Evolutionary conservation across 2,797 vertebrate genomes (phyloP), one percentile per base, ranked within the genome.

Genomic region (Coendou prehensilis): DNA sequence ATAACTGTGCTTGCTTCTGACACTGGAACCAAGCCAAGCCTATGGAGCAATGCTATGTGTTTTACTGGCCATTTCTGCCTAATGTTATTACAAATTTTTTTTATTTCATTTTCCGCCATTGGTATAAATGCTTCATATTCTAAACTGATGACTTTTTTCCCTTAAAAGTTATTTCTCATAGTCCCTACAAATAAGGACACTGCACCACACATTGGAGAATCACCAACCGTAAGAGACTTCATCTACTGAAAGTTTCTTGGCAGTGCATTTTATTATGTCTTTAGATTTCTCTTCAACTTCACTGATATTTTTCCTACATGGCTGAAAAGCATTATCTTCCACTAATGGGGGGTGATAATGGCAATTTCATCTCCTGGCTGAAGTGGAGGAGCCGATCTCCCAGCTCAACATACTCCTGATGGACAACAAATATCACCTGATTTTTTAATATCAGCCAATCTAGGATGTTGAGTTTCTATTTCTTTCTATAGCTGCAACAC

Each of bases 361-460:
- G 99, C 99, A n/a, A 99, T 98, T 98, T 99, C 99, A 90, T 99
- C 99, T 37, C 99, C 99, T 3, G 99, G 97, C 5, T 97, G 98
- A 85, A 99, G 98, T 96, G 97, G 93, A 99, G 93, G 6, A 98
- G 93, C 93, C 99, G 99, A 94, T 99, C 98, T 64, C 99, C 99
- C n/a, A 99, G 98, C 86, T 57, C 56, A 7, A 99, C 99, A 98
- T 99, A 99, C 95, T 99, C 99, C 90, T 99, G 99, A 76, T 98
- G 98, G 87, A 99, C 99, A 5, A 99, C 99, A 97, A 99, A 97
- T 69, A 99, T 98, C 90, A 99, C 98, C 80, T 99, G 99, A 97
- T 22, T 98, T 98, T 95, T 96, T 98, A 69, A 99, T 97, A 87
- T 96, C 97, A 64, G 98, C 97, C 96, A 99, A 98, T 91, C 96